These are phyloP conservation scores for Drosophila limbata DNA, from an alignment of 2,888 invertebrate genomes.

Conservation along the genomic window DNA sequence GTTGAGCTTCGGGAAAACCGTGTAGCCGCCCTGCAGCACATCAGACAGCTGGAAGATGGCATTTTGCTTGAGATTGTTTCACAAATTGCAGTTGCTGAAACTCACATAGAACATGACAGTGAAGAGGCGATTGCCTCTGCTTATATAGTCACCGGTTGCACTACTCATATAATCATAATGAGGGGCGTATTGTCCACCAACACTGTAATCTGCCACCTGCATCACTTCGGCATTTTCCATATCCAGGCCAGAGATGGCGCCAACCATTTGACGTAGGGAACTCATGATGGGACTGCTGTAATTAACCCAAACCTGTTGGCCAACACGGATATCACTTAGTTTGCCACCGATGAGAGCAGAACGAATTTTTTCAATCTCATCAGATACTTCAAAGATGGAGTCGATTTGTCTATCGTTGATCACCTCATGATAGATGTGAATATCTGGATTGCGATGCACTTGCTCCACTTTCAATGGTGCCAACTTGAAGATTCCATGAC, in stretches of 20 bases:
- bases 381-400: conserved; percentile 72
- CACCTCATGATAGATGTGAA: conserved; percentile 94
- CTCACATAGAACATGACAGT: conserved; percentile 97
- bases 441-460: conserved; percentile 90
- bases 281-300: conserved; percentile 45
- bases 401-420: conserved; percentile 94
- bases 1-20: conserved; percentile 96
- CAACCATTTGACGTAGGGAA: conserved; percentile 63
- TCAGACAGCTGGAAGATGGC: conserved; percentile 92
- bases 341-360: conserved; percentile 42
- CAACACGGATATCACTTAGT: conserved; percentile 57
- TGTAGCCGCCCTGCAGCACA: conserved; percentile 98
- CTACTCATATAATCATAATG: conserved; percentile 93
- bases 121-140: conserved; percentile 91
- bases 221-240: conserved; percentile 95
- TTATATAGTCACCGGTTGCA: fast-evolving
- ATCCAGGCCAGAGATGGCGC: conserved; percentile 93
- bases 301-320: conserved; percentile 72
- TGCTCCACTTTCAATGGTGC: conserved; percentile 93
- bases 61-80: not conserved
- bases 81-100: conserved; percentile 64
- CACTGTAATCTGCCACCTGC: conserved; percentile 99
- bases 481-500: conserved; percentile 89
- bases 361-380: conserved; percentile 38
- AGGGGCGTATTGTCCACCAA: conserved; percentile 99